A percentile compares a stretch with the other conserved stretches of the same genome.
phyloP scores from a whole-genome alignment of 2,888 invertebrate genomes.

The Chydorus sphaericus region DNA sequence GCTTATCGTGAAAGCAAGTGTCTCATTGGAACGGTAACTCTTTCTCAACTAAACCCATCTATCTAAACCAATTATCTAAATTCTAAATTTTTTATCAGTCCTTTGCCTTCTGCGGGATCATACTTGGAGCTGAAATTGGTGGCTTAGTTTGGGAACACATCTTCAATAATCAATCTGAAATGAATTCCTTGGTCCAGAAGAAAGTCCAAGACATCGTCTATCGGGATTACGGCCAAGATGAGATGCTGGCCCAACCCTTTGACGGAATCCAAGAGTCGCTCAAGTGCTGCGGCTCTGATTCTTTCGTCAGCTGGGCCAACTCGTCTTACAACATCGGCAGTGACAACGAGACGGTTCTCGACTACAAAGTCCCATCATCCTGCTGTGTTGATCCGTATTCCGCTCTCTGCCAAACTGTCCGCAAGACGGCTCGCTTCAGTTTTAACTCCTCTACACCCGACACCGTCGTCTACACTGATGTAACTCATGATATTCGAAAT shows the following conservation, averaged over 20 bases:
- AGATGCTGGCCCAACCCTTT: slow-evolving; percentile 40
- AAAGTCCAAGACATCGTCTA: slow-evolving; percentile 47
- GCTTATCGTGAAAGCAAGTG: slow-evolving; percentile 62
- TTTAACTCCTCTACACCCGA: slow-evolving; percentile 33
- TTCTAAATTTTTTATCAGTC: slow-evolving; percentile 41
- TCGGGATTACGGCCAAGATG: slow-evolving; percentile 40
- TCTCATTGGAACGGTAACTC: slow-evolving; percentile 54
- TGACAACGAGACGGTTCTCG: slow-evolving; percentile 27
- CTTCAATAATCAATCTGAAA: no score
- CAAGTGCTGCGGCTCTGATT: slow-evolving; percentile 60
- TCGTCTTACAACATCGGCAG: slow-evolving; percentile 33
- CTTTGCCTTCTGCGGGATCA: slow-evolving; percentile 57
- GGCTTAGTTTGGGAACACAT: no score
- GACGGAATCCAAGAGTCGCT: slow-evolving; percentile 52
- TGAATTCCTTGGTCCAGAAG: slow-evolving; percentile 46
- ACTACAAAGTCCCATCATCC: slow-evolving; percentile 43
- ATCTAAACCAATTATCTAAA: slow-evolving; percentile 15
- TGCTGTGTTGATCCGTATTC: slow-evolving; percentile 40
- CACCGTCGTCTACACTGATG: slow-evolving; percentile 36
- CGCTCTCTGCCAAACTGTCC: slow-evolving; percentile 36
- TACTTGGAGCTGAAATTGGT: slow-evolving; percentile 62
- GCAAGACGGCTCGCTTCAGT: slow-evolving; percentile 34
- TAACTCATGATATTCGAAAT: no score
- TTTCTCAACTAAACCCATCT: no score
- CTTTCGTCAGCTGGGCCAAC: slow-evolving; percentile 55